Conservation (phyloP, 2,113 vertebrate species). For the Zeus faber region DNA sequence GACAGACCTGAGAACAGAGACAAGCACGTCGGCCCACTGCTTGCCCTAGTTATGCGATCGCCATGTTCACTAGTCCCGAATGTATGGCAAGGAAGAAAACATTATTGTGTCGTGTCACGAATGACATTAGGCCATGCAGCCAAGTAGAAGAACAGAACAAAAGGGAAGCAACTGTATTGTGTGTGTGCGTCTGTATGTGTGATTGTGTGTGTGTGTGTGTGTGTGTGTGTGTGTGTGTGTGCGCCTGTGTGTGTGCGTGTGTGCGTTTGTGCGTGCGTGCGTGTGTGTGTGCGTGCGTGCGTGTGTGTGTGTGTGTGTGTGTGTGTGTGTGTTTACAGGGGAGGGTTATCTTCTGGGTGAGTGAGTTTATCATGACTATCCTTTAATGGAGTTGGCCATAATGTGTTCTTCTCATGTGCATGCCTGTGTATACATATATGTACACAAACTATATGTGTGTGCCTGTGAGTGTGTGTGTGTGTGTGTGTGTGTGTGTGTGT, state of each 20-base stretch:
- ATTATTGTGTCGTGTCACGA: slow-evolving; percentile 56
- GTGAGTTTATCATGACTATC: slow-evolving; percentile 31
- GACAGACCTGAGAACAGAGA: slow-evolving; percentile 17
- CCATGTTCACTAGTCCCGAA: slow-evolving; percentile 44
- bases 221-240: too few species aligned
- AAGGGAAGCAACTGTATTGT: slow-evolving; percentile 11
- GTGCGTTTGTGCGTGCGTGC: too few species aligned
- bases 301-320: too few species aligned
- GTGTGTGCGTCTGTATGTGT: too few species aligned
- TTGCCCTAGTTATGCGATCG: slow-evolving; percentile 51
- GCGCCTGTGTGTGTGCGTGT: too few species aligned
- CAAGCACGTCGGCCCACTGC: slow-evolving; percentile 40
- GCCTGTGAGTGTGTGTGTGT: neutral
- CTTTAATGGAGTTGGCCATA: slow-evolving; percentile 36
- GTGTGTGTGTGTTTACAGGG: too few species aligned
- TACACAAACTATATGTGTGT: too few species aligned
- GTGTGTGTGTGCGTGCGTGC: slow-evolving; percentile 1
- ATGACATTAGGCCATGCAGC: slow-evolving; percentile 53
- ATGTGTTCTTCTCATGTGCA: slow-evolving; percentile 35
- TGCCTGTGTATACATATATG: too few species aligned
- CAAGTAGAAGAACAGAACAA: slow-evolving; percentile 61
- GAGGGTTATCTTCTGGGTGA: too few species aligned
- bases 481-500: slow-evolving; percentile 9
- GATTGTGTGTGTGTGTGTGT: too few species aligned
- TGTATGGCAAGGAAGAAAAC: slow-evolving; percentile 38